Evolutionary conservation across 2,113 vertebrate genomes (phyloP).

Genomic region (Otis tarda): DNA sequence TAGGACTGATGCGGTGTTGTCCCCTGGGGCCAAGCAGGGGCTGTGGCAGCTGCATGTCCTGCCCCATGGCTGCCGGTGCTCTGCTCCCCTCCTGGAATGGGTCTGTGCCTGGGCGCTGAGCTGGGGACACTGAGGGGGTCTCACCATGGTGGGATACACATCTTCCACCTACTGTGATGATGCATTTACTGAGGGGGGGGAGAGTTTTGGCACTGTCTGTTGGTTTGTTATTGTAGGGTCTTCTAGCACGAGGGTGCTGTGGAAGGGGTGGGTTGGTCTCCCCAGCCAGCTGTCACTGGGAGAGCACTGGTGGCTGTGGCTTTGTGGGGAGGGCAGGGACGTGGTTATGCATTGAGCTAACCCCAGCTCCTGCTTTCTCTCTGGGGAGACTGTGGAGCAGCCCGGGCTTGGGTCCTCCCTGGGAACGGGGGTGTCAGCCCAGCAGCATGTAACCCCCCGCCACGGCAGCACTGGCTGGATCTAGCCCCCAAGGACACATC

Average conservation of each 20-base stretch:
- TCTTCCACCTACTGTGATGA: background rate
- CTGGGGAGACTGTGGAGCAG: background rate
- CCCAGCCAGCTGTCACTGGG: background rate
- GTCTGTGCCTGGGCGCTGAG: background rate
- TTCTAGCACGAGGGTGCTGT: background rate
- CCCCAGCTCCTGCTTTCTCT: background rate
- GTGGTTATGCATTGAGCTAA: background rate
- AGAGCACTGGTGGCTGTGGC: background rate
- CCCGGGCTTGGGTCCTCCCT: background rate
- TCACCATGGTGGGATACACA: accelerated
- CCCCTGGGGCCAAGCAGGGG: accelerated
- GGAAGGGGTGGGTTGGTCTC: background rate
- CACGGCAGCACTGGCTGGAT: background rate
- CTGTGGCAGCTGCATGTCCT: background rate
- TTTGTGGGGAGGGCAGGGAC: background rate
- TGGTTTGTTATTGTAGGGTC: background rate
- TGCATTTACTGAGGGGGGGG: background rate
- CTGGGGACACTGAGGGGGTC: background rate
- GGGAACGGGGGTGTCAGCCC: background rate
- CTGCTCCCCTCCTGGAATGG: background rate
- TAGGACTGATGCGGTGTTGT: accelerated
- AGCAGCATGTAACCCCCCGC: background rate
- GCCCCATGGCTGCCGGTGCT: background rate
- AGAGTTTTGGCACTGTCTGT: background rate
- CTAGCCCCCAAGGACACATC: background rate